phyloP scores from a whole-genome alignment of 2,888 invertebrate species.

The Bedellia somnulentella region DNA sequence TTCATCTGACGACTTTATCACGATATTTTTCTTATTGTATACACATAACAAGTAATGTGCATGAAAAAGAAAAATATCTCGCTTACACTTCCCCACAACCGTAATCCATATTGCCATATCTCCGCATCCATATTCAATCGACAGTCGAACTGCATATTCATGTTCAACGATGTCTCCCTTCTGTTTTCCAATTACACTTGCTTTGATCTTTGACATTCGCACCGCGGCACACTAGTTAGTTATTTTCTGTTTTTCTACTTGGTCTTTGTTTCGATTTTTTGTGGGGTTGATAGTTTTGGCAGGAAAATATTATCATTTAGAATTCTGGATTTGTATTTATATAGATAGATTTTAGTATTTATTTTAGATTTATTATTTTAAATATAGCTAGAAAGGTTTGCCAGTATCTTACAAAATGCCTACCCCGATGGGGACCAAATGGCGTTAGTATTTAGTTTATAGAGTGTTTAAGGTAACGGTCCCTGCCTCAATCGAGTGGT shows the following conservation, averaged over 20 bases:
- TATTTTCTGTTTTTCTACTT: not conserved
- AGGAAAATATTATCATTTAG: no score
- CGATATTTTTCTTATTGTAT: no score
- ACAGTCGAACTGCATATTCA: constrained; percentile 10
- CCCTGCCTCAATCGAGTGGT: no score
- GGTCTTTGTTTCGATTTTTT: not conserved
- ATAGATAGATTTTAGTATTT: not conserved
- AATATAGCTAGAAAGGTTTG: no score
- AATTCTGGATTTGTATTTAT: not conserved
- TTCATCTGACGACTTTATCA: no score
- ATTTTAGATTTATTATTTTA: not conserved
- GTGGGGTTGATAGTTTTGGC: no score
- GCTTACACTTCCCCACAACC: not conserved
- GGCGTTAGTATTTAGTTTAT: no score
- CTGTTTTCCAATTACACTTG: constrained; percentile 4
- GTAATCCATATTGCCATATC: not conserved
- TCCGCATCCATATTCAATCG: constrained; percentile 19
- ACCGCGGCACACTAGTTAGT: constrained; percentile 2
- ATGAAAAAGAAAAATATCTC: no score
- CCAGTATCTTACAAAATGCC: no score
- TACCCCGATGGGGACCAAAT: no score
- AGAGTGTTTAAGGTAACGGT: no score
- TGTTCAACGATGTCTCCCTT: constrained; percentile 4
- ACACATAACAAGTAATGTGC: no score
- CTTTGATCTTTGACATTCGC: constrained; percentile 3